Base-by-base conservation (phyloP, 2,113 vertebrate species). In the Oxyura jamaicensis region DNA sequence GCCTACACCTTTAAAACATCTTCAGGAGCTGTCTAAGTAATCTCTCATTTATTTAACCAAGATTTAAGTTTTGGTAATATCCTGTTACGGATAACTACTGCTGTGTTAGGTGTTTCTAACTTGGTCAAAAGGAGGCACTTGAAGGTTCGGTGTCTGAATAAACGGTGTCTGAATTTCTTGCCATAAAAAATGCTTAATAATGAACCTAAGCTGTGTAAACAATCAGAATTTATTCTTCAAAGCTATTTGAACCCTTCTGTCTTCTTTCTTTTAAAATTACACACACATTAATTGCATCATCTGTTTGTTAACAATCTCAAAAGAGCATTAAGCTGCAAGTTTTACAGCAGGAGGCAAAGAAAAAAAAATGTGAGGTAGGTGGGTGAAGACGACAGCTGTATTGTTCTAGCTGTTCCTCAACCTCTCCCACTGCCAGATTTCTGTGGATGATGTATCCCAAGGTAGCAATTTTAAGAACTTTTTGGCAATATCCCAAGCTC, bases 381-480 rank as follows among this genome's bases (percentile, higher is more conserved):
- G 86, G 95, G 93, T 94, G 78, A 95, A 90, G 86, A 92, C 31
- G 95, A 96, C 96, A 94, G 95, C 92, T 95, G 94, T 83, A 94
- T 96, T 93, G 89, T 96, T 96, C 91, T 95, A 96, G 86, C 92
- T 91, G 87, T 90, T 92, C 92, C 94, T 95, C 95, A 95, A 74
- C 63, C 82, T 93, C 94, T 96, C 92, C 81, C 91, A 96, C 95
- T 95, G 92, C 91, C 88, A 95, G 90, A 94, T 85, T 95, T 90
- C 80, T 59, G 69, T 13, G 72, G 63, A 96, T 96, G 92, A 94
- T 89, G 67, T 93, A 96, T 92, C 95, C 92, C 95, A 90, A 96
- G 95, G 93, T 93, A 95, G 89, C 77, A 97, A 95, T 97, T 96
- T 96, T 91, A 93, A 93, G 78, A 94, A 92, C 65, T 82, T 95